A percentile compares a stretch with the other conserved stretches of the same genome.
These are phyloP conservation scores for Polyploca ridens DNA, from an alignment of 2,888 invertebrate species.

Conservation along the genomic window DNA sequence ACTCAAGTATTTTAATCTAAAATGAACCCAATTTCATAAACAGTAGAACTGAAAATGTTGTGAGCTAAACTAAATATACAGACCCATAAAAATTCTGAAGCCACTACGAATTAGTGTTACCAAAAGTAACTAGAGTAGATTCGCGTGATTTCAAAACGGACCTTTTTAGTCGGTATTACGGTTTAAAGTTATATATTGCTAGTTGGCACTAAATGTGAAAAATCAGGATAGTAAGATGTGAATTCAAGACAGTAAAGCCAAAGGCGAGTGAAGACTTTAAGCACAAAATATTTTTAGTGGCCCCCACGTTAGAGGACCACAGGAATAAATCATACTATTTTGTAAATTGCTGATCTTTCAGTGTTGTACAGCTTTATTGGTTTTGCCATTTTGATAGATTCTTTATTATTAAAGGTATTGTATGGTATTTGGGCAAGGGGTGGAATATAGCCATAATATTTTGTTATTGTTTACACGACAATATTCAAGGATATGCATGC, in stretches of 20 bases:
- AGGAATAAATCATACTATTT: slow-evolving; percentile 53
- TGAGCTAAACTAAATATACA: slow-evolving; percentile 39
- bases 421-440: not conserved
- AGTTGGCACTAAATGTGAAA: slow-evolving; percentile 45
- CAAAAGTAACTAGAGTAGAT: slow-evolving; percentile 66
- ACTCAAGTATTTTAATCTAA: slow-evolving; percentile 36
- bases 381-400: not conserved
- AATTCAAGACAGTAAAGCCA: slow-evolving; percentile 71
- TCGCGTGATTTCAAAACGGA: slow-evolving; percentile 42
- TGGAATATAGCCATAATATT: not conserved
- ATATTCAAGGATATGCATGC: too few relatives aligned
- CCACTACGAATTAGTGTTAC: slow-evolving; percentile 72
- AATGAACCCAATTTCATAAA: slow-evolving; percentile 38
- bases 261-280: slow-evolving; percentile 63
- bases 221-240: slow-evolving; percentile 66
- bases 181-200: slow-evolving; percentile 45
- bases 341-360: slow-evolving; percentile 22
- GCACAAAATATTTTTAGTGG: slow-evolving; percentile 67
- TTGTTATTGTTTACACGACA: too few relatives aligned
- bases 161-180: slow-evolving; percentile 40
- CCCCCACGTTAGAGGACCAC: slow-evolving; percentile 48
- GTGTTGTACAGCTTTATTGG: slow-evolving; percentile 14
- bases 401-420: not conserved
- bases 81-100: slow-evolving; percentile 67
- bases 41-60: slow-evolving; percentile 41